phyloP scores from a whole-genome alignment of 1,140 invertebrate genomes.

The Euglossa dilemma region DNA sequence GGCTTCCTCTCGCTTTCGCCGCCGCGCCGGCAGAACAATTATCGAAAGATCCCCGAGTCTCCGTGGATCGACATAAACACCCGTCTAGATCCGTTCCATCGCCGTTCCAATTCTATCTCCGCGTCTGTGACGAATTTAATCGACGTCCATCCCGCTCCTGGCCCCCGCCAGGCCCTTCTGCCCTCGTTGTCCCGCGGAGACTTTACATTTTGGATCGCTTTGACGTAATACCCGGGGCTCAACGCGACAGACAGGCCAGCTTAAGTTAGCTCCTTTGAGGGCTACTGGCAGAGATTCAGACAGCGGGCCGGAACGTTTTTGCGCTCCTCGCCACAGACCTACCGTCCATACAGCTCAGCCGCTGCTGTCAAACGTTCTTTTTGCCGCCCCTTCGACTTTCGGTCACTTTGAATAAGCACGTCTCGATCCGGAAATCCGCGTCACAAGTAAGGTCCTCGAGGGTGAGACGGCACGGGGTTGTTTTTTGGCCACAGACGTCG shows the following conservation, averaged over 20 bases:
- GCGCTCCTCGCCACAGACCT: not conserved
- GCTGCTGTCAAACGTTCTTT: conserved; percentile 17
- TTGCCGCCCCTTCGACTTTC: not conserved
- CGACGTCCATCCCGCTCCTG: not conserved
- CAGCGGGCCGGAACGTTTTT: conserved; percentile 11
- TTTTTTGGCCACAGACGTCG: too few relatives aligned
- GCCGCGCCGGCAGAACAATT: conserved; percentile 17
- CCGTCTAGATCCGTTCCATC: not conserved
- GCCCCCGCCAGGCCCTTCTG: not conserved
- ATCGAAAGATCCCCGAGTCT: not conserved
- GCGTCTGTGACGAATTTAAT: not conserved
- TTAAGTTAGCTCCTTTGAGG: conserved; percentile 31
- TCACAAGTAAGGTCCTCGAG: not conserved
- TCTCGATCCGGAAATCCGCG: not conserved
- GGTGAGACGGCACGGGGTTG: too few relatives aligned
- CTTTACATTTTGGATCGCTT: conserved; percentile 21
- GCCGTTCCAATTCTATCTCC: not conserved
- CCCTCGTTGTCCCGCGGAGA: not conserved
- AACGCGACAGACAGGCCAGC: conserved; percentile 29
- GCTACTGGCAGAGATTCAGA: conserved; percentile 20
- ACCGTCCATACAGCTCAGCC: not conserved
- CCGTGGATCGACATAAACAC: not conserved
- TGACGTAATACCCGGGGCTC: conserved; percentile 28
- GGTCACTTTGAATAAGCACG: not conserved
- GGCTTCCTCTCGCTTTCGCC: conserved; percentile 13